phyloP scores from a whole-genome alignment of 2,797 vertebrate species.

The Stomatorhinus walkeri region DNA sequence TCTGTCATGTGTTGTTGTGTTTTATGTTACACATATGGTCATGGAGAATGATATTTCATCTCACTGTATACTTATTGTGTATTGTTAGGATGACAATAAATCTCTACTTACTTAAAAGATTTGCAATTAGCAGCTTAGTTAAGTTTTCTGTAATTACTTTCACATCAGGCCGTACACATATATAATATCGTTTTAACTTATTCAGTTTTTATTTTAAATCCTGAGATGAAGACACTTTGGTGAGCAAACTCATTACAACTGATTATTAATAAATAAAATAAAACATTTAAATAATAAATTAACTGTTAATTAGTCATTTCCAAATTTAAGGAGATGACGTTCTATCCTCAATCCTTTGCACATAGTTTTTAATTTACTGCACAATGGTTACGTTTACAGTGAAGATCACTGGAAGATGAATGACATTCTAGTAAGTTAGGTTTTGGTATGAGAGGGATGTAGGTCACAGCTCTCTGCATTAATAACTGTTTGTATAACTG shows the following conservation, averaged over 20 bases:
- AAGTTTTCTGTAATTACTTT: neutral
- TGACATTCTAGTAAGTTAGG: neutral
- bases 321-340: neutral
- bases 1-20: neutral
- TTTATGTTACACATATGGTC: neutral
- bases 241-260: neutral
- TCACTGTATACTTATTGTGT: neutral
- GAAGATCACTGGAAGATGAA: neutral
- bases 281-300: neutral
- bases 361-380: neutral
- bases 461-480: neutral
- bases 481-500: neutral
- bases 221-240: neutral
- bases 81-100: neutral
- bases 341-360: neutral
- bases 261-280: neutral
- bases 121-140: neutral
- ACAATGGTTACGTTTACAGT: neutral
- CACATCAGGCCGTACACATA: neutral
- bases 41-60: neutral
- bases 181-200: neutral
- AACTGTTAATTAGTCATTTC: neutral
- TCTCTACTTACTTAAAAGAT: neutral
- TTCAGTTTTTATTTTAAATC: neutral
- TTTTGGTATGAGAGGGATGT: neutral